Evolutionary conservation across 1,140 invertebrate genomes (phyloP), one percentile per base, ranked within the genome.

Genomic region (Antheraea pernyi): DNA sequence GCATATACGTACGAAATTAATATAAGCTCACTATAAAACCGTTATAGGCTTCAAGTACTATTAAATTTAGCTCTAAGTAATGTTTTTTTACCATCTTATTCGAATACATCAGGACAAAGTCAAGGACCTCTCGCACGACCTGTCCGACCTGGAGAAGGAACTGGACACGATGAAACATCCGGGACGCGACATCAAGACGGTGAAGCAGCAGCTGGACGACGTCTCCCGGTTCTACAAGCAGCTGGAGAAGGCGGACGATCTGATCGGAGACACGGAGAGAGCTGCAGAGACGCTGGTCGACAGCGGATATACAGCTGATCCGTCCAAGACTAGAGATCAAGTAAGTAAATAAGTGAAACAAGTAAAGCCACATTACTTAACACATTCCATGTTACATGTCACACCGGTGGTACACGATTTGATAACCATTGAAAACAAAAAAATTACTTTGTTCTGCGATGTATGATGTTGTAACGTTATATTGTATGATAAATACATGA

Each of bases 171-270:
- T 98, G 94, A 96, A 96, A 79, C 95, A 98, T 0, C 95, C 98
- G 0, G 97, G 95, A 7, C 94, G 98, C 19, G 98, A 99, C 82
- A 94, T 98, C 19, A 97, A 97, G 81, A 95, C 95, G 0, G 96
- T 99, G 0, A 94, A 96, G 42, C 92, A 89, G n/a, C 98, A 99
- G 88, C 94, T 98, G 19, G 96, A 98, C 59, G 97, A 99, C 74
- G 93, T 97, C 0, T 93, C 92, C 30, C 94, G 94, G 62, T 94
- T 97, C 74, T 93, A 96, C 59, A 94, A 93, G 60, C 96, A 95
- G 76, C 82, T 97, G 68, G 95, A 94, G 72, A 94, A 94, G 11
- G 93, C 96, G 11, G 94, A 94, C 18, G 94, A 96, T 75, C 94
- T 96, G 58, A 93, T 98, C 0, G 93, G 93, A 8, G 95, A 96